These are phyloP conservation scores for Lamellibrachia luymesi DNA, from an alignment of 1,140 invertebrate species.

Conservation along the genomic window DNA sequence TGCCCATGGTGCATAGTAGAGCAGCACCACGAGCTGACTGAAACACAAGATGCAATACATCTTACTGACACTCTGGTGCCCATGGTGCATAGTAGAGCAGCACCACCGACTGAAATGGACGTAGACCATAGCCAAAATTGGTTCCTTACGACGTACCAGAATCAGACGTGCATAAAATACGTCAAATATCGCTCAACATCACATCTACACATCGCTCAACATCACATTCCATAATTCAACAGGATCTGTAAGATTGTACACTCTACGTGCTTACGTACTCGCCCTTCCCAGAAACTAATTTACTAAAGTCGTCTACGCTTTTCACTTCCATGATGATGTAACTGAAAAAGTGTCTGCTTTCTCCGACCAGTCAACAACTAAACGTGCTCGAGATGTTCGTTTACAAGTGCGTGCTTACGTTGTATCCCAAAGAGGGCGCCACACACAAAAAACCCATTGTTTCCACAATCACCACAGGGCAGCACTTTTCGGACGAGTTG, in stretches of 20 bases:
- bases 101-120: conserved; percentile 61
- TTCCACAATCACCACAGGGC: too few relatives aligned
- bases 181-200: neutral
- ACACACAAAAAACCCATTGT: neutral
- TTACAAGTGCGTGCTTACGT: neutral
- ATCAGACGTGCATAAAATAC: neutral
- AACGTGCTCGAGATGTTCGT: neutral
- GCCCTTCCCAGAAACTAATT: neutral
- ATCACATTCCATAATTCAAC: neutral
- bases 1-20: too few relatives aligned
- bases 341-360: neutral
- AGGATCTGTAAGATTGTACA: neutral
- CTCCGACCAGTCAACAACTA: neutral
- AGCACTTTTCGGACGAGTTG: too few relatives aligned
- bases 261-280: neutral
- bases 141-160: neutral
- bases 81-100: conserved; percentile 83
- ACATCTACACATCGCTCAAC: neutral
- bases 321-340: neutral
- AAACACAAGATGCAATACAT: too few relatives aligned
- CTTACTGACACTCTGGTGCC: conserved; percentile 82
- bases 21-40: too few relatives aligned
- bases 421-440: neutral
- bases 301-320: neutral
- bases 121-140: neutral